Evolutionary conservation across 2,888 invertebrate genomes (phyloP), one percentile per base, ranked within the genome.

Genomic region (Scaptomyza flava): DNA sequence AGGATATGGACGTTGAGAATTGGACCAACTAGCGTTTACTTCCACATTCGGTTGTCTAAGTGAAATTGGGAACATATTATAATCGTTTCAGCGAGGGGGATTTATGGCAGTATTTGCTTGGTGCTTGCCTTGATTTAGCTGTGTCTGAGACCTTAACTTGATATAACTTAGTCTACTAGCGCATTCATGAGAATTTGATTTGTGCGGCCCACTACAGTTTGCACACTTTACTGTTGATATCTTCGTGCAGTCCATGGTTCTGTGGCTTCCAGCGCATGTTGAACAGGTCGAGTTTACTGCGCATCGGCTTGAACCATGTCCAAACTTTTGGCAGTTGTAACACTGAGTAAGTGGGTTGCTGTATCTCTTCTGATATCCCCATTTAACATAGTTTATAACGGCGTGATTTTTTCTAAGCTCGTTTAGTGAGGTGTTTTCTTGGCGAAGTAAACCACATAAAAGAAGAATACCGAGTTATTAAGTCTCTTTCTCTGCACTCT

Each of bases 151-250:
- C n/a, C n/a, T n/a, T n/a, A n/a, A n/a, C n/a, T n/a, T n/a, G 38
- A 38, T 12, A 36, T 36, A 36, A 36, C 12, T 11, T n/a, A 12
- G 34, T 36, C 34, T 36, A 12, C 34, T 36, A 12, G 38, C 14
- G n/a, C 38, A 38, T n/a, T 38, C 38, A 38, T 12, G n/a, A n/a
- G n/a, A 38, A 38, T n/a, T 38, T 38, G 38, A 38, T 38, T 38
- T 38, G n/a, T 38, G 38, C 7, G 38, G 38, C n/a, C 38, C 38
- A 14, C 38, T 38, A 14, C 38, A 38, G 7, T 38, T 38, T 6
- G 38, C 38, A 14, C 38, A 38, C 38, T 38, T 38, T n/a, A 38
- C n/a, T 6, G 38, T 38, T 38, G 38, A 12, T 6, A 12, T 36
- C n/a, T 36, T 17, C 17, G 17, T 17, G 31, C 31, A 5, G 31